Percentiles rank a stretch among this genome's conserved stretches.
Conservation (phyloP, 2,797 vertebrate species). For the Spinibarbus caldwelli region DNA sequence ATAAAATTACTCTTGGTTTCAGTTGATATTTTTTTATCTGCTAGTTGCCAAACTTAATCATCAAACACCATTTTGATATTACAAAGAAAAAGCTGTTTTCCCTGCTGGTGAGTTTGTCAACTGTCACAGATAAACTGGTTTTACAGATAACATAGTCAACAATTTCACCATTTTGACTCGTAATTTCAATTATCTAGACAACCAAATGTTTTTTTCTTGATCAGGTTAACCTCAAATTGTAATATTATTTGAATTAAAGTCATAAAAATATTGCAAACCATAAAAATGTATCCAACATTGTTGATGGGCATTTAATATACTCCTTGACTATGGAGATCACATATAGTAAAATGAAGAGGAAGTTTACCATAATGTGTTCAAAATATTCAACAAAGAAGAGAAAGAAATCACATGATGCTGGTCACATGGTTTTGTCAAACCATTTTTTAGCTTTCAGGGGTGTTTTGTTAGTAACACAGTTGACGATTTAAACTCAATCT, state of each 20-base stretch:
- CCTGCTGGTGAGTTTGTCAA: too few relatives aligned
- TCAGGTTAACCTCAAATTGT: background rate
- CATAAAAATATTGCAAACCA: background rate
- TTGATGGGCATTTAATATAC: background rate
- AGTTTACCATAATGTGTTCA: background rate
- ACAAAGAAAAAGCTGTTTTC: too few relatives aligned
- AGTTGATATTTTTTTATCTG: background rate
- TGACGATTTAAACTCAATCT: too few relatives aligned
- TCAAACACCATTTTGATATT: too few relatives aligned
- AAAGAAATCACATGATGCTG: background rate
- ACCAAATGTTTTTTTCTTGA: background rate
- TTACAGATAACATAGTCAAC: too few relatives aligned
- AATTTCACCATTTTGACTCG: too few relatives aligned
- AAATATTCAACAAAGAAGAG: background rate
- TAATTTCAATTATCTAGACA: background rate
- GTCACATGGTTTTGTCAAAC: background rate
- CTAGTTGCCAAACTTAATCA: background rate
- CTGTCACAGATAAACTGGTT: too few relatives aligned
- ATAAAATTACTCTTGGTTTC: background rate
- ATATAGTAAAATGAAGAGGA: background rate
- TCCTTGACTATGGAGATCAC: background rate
- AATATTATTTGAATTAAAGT: background rate
- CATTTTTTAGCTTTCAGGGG: too few relatives aligned
- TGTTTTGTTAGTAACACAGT: too few relatives aligned
- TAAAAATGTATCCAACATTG: background rate